Evolutionary conservation across 2,888 invertebrate species (phyloP).

Genomic region (Polietes domitor): DNA sequence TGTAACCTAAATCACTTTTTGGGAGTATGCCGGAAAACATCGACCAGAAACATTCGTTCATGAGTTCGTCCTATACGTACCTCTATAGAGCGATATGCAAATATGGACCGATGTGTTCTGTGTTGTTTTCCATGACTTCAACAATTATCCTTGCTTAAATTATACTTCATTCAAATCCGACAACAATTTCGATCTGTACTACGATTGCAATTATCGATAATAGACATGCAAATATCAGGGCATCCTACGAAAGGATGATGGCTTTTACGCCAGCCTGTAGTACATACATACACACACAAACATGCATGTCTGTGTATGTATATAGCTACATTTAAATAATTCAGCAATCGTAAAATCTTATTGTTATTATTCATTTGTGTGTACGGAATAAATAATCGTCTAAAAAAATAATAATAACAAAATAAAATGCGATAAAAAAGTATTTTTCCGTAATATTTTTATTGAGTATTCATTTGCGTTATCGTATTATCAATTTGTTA

Average conservation of each 20-base stretch:
- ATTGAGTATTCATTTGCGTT: slow-evolving; percentile 61
- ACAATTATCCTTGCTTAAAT: too few relatives aligned
- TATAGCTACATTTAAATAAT: slow-evolving; percentile 54
- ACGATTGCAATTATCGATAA: too few relatives aligned
- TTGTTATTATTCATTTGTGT: slow-evolving; percentile 66
- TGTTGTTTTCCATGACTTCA: too few relatives aligned
- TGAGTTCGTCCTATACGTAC: too few relatives aligned
- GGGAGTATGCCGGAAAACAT: too few relatives aligned
- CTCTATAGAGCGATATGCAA: too few relatives aligned
- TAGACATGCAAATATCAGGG: too few relatives aligned
- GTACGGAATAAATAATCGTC: slow-evolving; percentile 20
- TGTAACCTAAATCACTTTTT: too few relatives aligned
- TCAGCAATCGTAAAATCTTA: slow-evolving; percentile 59
- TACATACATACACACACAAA: neutral
- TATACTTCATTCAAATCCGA: too few relatives aligned
- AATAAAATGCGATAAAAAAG: slow-evolving; percentile 44
- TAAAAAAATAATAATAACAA: slow-evolving; percentile 21
- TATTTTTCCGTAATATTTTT: slow-evolving; percentile 56
- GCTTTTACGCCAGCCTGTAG: neutral
- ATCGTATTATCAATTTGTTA: slow-evolving; percentile 63
- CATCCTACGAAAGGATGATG: neutral
- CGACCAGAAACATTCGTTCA: too few relatives aligned
- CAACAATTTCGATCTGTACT: too few relatives aligned
- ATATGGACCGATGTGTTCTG: too few relatives aligned
- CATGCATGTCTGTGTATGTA: neutral